These are phyloP conservation scores for Bolborhynchus lineola DNA, from an alignment of 2,113 vertebrate species.

Conservation along the genomic window DNA sequence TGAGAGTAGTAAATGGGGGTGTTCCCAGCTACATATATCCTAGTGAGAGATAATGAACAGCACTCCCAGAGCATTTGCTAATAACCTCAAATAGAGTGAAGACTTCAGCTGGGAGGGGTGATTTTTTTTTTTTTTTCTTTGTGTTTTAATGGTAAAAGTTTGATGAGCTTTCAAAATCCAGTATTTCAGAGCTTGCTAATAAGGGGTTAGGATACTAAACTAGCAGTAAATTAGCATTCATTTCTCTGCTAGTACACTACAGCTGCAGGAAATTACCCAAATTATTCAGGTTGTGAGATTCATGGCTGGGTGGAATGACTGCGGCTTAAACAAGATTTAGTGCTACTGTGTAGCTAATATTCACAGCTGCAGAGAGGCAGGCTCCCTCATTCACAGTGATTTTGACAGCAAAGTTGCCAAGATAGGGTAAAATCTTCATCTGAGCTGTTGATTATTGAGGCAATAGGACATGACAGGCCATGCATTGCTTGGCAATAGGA, in stretches of 20 bases:
- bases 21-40: constrained; percentile 41
- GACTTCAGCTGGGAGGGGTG: constrained; percentile 50
- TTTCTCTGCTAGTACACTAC: constrained; percentile 67
- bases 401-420: neutral
- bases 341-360: constrained; percentile 33
- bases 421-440: neutral
- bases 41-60: constrained; percentile 49
- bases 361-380: constrained; percentile 30
- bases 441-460: constrained; percentile 45
- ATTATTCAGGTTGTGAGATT: constrained; percentile 73
- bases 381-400: constrained; percentile 4
- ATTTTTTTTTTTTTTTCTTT: neutral
- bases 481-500: neutral
- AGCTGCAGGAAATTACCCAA: constrained; percentile 72
- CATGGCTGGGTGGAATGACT: constrained; percentile 61
- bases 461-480: neutral
- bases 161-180: constrained; percentile 70
- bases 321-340: constrained; percentile 66
- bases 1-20: neutral
- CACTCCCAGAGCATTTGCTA: constrained; percentile 57
- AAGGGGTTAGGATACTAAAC: constrained; percentile 72
- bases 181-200: constrained; percentile 67
- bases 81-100: constrained; percentile 45
- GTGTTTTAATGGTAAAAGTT: constrained; percentile 35
- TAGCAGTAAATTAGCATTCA: constrained; percentile 75